Conservation (phyloP, 2,113 vertebrate species). For the Nothoprocta pentlandii region DNA sequence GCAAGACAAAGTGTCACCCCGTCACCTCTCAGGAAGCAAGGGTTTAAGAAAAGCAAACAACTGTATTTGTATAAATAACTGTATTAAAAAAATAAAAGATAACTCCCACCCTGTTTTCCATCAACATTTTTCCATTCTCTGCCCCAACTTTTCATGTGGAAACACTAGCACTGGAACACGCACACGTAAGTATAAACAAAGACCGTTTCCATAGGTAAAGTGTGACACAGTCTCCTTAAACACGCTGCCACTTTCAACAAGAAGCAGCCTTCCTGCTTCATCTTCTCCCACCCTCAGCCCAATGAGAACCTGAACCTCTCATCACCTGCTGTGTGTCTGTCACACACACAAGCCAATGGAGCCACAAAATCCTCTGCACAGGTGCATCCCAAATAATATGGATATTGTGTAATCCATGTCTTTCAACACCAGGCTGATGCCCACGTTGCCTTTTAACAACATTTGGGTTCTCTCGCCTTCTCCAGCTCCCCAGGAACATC, state of each 20-base stretch:
- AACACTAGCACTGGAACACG: not conserved
- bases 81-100: not conserved
- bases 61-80: not conserved
- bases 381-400: constrained; percentile 46
- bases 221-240: constrained; percentile 5
- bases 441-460: constrained; percentile 13
- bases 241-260: constrained; percentile 23
- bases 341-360: constrained; percentile 32
- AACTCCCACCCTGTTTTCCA: not conserved
- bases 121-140: not conserved
- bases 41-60: constrained; percentile 10
- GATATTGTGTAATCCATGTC: not conserved
- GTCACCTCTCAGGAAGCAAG: not conserved
- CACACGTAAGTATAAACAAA: constrained; percentile 4
- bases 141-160: not conserved
- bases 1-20: not conserved
- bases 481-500: not conserved
- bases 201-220: constrained; percentile 20
- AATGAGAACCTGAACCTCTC: constrained; percentile 13
- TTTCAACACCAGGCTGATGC: not conserved
- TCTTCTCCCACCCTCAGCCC: constrained; percentile 14
- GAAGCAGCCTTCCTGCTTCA: constrained; percentile 32
- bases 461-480: not conserved
- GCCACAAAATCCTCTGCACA: constrained; percentile 54
- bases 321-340: constrained; percentile 56